Evolutionary conservation across 2,888 invertebrate species (phyloP).

Genomic region (Lycaena phlaeas): DNA sequence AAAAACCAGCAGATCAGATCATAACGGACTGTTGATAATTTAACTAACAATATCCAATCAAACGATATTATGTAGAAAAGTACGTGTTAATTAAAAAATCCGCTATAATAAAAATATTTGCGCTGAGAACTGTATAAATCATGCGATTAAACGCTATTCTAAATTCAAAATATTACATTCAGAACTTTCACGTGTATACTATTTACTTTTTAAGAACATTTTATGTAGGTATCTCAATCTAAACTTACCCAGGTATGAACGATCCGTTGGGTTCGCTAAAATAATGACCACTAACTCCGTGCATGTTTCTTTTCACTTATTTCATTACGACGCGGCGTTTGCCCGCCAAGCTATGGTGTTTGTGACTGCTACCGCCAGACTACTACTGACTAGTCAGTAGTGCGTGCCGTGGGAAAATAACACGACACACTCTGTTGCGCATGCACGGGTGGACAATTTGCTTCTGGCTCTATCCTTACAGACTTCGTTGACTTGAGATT

Average conservation of each 20-base stretch:
- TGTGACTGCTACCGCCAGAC: slow-evolving; percentile 34
- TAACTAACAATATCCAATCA: neutral
- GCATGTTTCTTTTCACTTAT: slow-evolving; percentile 63
- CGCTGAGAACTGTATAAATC: neutral
- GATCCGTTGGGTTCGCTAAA: slow-evolving; percentile 73
- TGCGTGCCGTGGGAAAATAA: slow-evolving; percentile 21
- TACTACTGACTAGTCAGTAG: too few species aligned
- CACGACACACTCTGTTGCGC: slow-evolving; percentile 13
- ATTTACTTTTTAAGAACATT: neutral
- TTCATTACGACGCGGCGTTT: slow-evolving; percentile 33
- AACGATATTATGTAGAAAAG: neutral
- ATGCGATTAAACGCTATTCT: neutral
- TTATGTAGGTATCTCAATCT: neutral
- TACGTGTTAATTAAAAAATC: neutral
- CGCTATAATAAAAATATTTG: neutral
- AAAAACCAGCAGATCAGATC: too few species aligned
- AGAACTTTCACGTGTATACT: neutral
- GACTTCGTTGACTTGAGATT: neutral
- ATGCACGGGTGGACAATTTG: neutral
- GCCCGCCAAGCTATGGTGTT: slow-evolving; percentile 36
- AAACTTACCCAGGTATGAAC: slow-evolving; percentile 77
- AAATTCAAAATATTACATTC: neutral
- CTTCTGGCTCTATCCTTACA: neutral
- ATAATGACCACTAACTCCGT: slow-evolving; percentile 73
- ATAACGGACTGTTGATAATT: neutral